Percentiles rank a stretch among this genome's conserved stretches.
Conservation (phyloP, 2,888 invertebrate genomes). For the Zeuzera pyrina region DNA sequence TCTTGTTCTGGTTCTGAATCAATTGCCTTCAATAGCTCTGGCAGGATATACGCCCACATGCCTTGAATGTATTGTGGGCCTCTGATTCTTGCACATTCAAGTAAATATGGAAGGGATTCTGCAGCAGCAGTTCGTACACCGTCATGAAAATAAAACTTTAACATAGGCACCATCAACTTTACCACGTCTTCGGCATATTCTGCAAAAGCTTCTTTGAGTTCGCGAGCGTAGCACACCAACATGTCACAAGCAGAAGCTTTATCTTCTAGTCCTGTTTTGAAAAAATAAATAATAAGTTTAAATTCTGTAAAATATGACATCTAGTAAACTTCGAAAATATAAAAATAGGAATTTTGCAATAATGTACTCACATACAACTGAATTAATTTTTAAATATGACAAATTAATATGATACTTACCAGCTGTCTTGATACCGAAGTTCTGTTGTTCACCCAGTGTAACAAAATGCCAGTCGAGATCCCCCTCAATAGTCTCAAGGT, state of each 20-base stretch:
- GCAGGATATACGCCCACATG: constrained; percentile 93
- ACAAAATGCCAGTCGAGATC: constrained; percentile 97
- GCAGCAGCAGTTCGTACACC: constrained; percentile 94
- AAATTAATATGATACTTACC: constrained; percentile 70
- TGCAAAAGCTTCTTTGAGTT: constrained; percentile 86
- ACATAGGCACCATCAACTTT: constrained; percentile 87
- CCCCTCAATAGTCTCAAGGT: constrained; percentile 85
- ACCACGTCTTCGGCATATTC: constrained; percentile 79
- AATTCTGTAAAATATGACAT: too few relatives aligned
- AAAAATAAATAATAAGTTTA: too few relatives aligned
- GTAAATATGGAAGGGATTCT: constrained; percentile 88
- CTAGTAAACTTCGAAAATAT: too few relatives aligned
- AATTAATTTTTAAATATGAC: too few relatives aligned
- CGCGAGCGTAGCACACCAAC: constrained; percentile 95
- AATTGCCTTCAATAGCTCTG: constrained; percentile 89
- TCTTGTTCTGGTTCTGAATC: constrained; percentile 93
- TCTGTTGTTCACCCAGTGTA: constrained; percentile 93
- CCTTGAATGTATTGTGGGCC: constrained; percentile 77
- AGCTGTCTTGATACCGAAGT: constrained; percentile 94
- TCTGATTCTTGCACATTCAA: constrained; percentile 89
- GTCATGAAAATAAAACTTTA: constrained; percentile 95
- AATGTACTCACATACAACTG: too few relatives aligned
- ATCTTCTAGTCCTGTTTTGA: constrained; percentile 89
- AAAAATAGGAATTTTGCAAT: too few relatives aligned
- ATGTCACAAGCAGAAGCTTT: constrained; percentile 97